phyloP scores from a whole-genome alignment of 2,797 vertebrate genomes.

The Myotis planiceps region DNA sequence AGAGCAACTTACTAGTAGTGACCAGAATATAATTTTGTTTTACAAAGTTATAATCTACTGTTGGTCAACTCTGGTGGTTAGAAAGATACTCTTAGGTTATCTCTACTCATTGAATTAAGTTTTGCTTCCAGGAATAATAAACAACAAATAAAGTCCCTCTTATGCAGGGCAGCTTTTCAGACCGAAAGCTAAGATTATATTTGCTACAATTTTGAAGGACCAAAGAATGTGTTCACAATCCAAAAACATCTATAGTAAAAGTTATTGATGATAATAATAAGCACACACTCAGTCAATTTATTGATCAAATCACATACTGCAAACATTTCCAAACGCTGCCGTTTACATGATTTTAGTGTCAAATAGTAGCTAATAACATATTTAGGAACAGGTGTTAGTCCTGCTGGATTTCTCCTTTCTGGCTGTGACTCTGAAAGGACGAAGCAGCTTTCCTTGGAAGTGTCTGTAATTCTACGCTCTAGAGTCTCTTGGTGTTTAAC shows the following conservation, averaged over 20 bases:
- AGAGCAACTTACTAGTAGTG: not conserved
- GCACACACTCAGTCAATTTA: not conserved
- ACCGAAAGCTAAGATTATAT: not conserved
- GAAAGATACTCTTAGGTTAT: not conserved
- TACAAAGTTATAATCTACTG: not conserved
- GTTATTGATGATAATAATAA: not conserved
- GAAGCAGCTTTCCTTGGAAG: not conserved
- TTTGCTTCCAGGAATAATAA: slow-evolving; percentile 4
- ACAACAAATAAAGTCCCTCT: not conserved
- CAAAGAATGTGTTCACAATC: not conserved
- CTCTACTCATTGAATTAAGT: not conserved
- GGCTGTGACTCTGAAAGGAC: not conserved
- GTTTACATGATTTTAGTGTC: not conserved
- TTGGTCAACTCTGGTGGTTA: not conserved
- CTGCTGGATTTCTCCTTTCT: not conserved
- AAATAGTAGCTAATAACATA: not conserved
- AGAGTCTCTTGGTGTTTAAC: not conserved
- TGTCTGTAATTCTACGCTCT: not conserved
- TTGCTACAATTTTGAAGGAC: not conserved
- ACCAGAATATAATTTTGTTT: not conserved
- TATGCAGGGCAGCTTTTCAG: not conserved
- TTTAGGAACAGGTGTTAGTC: not conserved
- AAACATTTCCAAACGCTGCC: not conserved
- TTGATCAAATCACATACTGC: not conserved
- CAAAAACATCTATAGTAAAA: not conserved